Evolutionary conservation across 2,113 vertebrate species (phyloP), one percentile per base, ranked within the genome.

Genomic region (Arizona elegans): DNA sequence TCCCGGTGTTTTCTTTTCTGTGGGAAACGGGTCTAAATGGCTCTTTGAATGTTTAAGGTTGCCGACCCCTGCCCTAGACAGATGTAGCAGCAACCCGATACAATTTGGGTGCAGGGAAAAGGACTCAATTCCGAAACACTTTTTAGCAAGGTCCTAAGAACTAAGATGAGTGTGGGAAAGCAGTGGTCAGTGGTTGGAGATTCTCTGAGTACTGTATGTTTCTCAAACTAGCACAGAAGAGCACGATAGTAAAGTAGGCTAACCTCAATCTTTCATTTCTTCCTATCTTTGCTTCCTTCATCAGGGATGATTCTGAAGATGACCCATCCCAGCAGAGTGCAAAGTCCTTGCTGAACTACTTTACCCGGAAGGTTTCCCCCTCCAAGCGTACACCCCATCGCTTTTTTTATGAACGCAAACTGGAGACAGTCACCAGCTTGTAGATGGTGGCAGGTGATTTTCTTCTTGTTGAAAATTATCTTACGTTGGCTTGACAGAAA

Each of bases 381-480:
- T 8, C 85, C 9, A 87, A 92, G 11, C 96, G 94, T 53, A 96
- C 97, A 87, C 93, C 96, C 1, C 98, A 99, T 94, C 98, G 98
- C 12, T 99, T 98, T 97, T 98, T 99, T 96, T 96, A 97, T 0
- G 99, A 99, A 58, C 96, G 98, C 24, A 97, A 97, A 92, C 97
- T 99, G 94, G 97, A 97, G 95, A 95, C 97, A 13, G 95, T 98
- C 88, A 92, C 58, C 11, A 92, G 94, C 81, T 94, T 98, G 9
- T 98, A 97, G 91, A 3, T 26, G 90, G 26, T 62, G 55, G 86
- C 56, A 88, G n/a, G 24, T 23, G 1, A n/a, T 90, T 86, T 47
- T 15, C 47, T 54, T 90, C 21, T 54, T 7, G 15, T n/a, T 58
- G 47, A 13, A 88, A 3, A 86, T 52, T 33, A 54, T 21, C 59